phyloP scores from a whole-genome alignment of 2,888 invertebrate genomes.

The Diarsia rubi region DNA sequence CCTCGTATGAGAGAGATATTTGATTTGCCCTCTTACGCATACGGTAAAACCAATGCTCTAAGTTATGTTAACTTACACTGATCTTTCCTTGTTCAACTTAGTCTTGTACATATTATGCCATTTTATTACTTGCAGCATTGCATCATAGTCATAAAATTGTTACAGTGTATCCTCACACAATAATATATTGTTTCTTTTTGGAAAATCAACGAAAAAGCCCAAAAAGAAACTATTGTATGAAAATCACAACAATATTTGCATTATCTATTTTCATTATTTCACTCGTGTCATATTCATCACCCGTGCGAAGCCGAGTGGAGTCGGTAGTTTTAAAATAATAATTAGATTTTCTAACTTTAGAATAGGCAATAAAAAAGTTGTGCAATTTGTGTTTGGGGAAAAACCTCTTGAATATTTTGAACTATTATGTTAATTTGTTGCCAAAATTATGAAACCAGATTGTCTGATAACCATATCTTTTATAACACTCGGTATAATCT shows the following conservation, averaged over 20 bases:
- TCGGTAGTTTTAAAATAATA: not conserved
- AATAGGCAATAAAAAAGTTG: not conserved
- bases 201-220: not conserved
- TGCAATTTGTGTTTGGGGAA: not conserved
- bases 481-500: not conserved
- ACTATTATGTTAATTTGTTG: not conserved
- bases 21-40: constrained; percentile 32
- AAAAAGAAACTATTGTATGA: not conserved
- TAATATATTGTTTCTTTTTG: not conserved
- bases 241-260: not conserved
- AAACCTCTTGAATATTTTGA: not conserved
- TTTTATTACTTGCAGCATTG: constrained; percentile 2
- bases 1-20: constrained; percentile 35
- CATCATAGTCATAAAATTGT: not conserved
- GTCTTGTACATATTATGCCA: not conserved
- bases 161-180: not conserved
- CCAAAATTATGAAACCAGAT: not conserved
- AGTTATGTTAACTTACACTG: constrained; percentile 2
- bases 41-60: constrained; percentile 41
- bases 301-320: no score
- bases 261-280: not conserved
- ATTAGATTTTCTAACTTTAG: not conserved
- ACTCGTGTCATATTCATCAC: no score
- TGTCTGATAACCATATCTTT: not conserved
- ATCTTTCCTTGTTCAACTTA: constrained; percentile 34